A percentile compares a stretch with the other conserved stretches of the same genome.
Evolutionary conservation across 92 coral and sea anemone species (phyloP).

Genomic region (Parazoanthus atlanticus): DNA sequence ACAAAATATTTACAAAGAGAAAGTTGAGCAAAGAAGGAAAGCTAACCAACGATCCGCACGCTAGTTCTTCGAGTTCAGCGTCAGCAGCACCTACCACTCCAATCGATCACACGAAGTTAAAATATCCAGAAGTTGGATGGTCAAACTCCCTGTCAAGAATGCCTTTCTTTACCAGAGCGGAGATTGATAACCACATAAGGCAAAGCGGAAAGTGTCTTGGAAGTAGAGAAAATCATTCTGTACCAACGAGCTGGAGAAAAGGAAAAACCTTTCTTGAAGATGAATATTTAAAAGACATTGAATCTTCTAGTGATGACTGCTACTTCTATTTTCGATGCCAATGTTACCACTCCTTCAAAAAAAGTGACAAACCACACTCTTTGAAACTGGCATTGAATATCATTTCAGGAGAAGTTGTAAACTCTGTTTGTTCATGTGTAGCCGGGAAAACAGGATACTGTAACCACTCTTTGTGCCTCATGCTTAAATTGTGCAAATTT

Average conservation of each 20-base stretch:
- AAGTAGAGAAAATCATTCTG: slow-evolving; percentile 48
- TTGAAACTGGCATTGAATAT: slow-evolving; percentile 55
- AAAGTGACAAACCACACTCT: slow-evolving; percentile 52
- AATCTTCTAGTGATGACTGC: slow-evolving; percentile 47
- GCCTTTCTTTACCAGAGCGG: slow-evolving; percentile 54
- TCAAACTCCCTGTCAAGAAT: slow-evolving; percentile 12
- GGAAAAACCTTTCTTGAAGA: slow-evolving; percentile 66
- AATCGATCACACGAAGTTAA: slow-evolving; percentile 2
- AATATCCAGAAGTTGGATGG: slow-evolving; percentile 50
- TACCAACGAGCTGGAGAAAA: slow-evolving; percentile 58
- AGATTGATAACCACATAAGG: slow-evolving; percentile 39
- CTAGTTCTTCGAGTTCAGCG: slow-evolving; percentile 7
- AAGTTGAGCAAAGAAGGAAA: slow-evolving; percentile 22
- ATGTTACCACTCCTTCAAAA: slow-evolving; percentile 60
- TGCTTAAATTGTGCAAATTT: slow-evolving; percentile 65
- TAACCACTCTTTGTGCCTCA: slow-evolving; percentile 52
- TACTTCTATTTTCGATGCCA: slow-evolving; percentile 53
- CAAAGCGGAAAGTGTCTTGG: slow-evolving; percentile 50
- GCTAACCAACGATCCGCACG: background rate
- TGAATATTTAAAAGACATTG: slow-evolving; percentile 51
- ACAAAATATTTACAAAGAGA: slow-evolving; percentile 35
- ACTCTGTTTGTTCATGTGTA: slow-evolving; percentile 57
- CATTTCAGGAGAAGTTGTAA: slow-evolving; percentile 52
- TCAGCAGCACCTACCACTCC: slow-evolving; percentile 11
- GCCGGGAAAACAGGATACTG: slow-evolving; percentile 60